Evolutionary conservation across 2,888 invertebrate genomes (phyloP).

Genomic region (Melieria picta): DNA sequence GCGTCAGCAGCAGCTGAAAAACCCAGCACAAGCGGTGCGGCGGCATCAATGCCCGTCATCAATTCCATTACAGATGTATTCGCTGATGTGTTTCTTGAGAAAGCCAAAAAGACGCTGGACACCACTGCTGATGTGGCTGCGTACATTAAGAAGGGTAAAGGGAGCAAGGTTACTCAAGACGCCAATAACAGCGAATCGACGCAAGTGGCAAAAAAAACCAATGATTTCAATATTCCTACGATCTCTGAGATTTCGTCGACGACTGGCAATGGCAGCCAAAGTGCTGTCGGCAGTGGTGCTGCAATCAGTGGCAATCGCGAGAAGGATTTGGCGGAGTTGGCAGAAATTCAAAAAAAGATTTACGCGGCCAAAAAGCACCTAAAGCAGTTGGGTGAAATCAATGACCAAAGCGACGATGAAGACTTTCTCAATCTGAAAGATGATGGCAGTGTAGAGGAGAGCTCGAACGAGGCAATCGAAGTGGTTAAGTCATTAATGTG

Average conservation of each 20-base stretch:
- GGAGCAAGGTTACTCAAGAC: slow-evolving; percentile 43
- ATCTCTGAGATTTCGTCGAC: slow-evolving; percentile 65
- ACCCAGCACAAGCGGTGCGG: slow-evolving; percentile 25
- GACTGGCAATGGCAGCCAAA: slow-evolving; percentile 40
- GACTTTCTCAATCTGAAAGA: slow-evolving; percentile 75
- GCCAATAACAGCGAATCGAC: slow-evolving; percentile 31
- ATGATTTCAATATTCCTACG: slow-evolving; percentile 68
- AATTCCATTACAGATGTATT: slow-evolving; percentile 72
- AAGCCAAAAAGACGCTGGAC: slow-evolving; percentile 60
- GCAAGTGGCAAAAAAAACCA: slow-evolving; percentile 55
- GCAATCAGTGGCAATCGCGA: slow-evolving; percentile 52
- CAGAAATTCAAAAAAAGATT: slow-evolving; percentile 74
- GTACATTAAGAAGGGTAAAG: slow-evolving; percentile 58
- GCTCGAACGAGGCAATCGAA: slow-evolving; percentile 44
- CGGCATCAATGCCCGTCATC: slow-evolving; percentile 44
- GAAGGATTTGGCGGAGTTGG: slow-evolving; percentile 67
- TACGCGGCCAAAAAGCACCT: slow-evolving; percentile 69
- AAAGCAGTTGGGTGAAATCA: slow-evolving; percentile 66
- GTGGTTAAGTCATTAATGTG: slow-evolving; percentile 34
- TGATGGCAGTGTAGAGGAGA: slow-evolving; percentile 69
- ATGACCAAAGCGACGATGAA: slow-evolving; percentile 66
- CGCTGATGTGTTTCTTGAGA: slow-evolving; percentile 71
- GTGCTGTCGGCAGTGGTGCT: slow-evolving; percentile 22
- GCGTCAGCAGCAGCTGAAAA: slow-evolving; percentile 36
- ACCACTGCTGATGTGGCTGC: slow-evolving; percentile 52